A percentile compares a stretch with the other conserved stretches of the same genome.
Evolutionary conservation across 2,888 invertebrate genomes (phyloP).

Genomic region (Beris morrisii): DNA sequence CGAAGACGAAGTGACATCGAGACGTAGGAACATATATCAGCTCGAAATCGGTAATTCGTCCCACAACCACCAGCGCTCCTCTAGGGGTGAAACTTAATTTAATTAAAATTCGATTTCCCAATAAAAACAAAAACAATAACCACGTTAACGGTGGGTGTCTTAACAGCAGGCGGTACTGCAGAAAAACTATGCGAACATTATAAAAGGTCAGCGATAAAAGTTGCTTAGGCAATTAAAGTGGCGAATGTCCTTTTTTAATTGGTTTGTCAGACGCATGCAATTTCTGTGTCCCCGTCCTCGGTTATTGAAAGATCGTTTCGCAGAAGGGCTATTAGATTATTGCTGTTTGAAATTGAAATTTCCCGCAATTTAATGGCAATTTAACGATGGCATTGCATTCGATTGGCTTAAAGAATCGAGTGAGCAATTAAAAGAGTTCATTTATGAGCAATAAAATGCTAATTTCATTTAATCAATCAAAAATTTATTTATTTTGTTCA

Average conservation of each 20-base stretch:
- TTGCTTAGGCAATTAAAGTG: not conserved
- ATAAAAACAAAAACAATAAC: not conserved
- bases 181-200: not conserved
- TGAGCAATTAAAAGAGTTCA: too few relatives aligned
- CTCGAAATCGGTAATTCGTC: not conserved
- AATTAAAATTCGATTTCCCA: constrained; percentile 7
- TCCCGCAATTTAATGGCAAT: too few relatives aligned
- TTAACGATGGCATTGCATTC: too few relatives aligned
- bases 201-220: not conserved
- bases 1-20: not conserved
- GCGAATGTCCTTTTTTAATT: constrained; percentile 6
- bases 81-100: not conserved
- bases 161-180: not conserved
- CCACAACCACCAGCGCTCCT: not conserved
- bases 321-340: too few relatives aligned
- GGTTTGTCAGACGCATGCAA: constrained; percentile 1
- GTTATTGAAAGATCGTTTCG: too few relatives aligned
- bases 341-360: too few relatives aligned
- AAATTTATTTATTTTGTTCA: too few relatives aligned
- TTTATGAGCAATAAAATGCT: too few relatives aligned
- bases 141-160: not conserved
- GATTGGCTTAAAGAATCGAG: too few relatives aligned
- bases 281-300: too few relatives aligned
- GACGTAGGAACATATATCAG: not conserved
- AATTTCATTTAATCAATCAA: too few relatives aligned